A percentile compares a stretch with the other conserved stretches of the same genome.
These are phyloP conservation scores for Drosophila niveifrons DNA, from an alignment of 2,888 invertebrate genomes.

Conservation along the genomic window DNA sequence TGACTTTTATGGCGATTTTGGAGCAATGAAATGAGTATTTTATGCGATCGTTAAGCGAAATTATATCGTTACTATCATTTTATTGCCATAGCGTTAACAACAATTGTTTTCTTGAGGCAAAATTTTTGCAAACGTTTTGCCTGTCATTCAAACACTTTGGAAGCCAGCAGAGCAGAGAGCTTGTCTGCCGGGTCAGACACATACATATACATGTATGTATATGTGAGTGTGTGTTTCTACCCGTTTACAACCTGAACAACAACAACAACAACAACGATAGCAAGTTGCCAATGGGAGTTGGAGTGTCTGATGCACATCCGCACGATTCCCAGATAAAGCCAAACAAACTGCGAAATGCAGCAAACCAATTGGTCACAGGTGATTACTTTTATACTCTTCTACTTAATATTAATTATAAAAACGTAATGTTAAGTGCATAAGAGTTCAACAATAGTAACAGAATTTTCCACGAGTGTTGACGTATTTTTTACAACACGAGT, in stretches of 20 bases:
- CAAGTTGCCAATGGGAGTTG: constrained; percentile 8
- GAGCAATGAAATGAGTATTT: constrained; percentile 22
- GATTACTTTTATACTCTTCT: constrained; percentile 24
- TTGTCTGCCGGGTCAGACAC: constrained; percentile 35
- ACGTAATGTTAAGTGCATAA: neutral
- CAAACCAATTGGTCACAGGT: constrained; percentile 6
- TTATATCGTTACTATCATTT: constrained; percentile 19
- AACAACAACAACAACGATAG: too few relatives aligned
- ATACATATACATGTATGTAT: neutral
- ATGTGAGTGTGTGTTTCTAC: neutral
- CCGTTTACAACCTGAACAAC: constrained; percentile 17
- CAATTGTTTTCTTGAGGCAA: neutral
- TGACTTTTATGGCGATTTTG: neutral
- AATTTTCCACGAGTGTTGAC: constrained; percentile 1
- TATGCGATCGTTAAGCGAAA: constrained; percentile 11
- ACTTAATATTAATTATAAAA: neutral
- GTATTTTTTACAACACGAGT: neutral
- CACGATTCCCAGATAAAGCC: constrained; percentile 50
- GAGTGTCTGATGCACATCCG: constrained; percentile 35
- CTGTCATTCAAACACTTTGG: constrained; percentile 40
- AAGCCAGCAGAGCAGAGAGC: neutral
- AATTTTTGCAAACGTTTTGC: constrained; percentile 32
- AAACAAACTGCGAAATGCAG: constrained; percentile 10
- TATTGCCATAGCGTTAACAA: constrained; percentile 12
- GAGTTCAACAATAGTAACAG: neutral